Base-by-base conservation (phyloP, 2,113 vertebrate species). In the Neodon shergylaensis region DNA sequence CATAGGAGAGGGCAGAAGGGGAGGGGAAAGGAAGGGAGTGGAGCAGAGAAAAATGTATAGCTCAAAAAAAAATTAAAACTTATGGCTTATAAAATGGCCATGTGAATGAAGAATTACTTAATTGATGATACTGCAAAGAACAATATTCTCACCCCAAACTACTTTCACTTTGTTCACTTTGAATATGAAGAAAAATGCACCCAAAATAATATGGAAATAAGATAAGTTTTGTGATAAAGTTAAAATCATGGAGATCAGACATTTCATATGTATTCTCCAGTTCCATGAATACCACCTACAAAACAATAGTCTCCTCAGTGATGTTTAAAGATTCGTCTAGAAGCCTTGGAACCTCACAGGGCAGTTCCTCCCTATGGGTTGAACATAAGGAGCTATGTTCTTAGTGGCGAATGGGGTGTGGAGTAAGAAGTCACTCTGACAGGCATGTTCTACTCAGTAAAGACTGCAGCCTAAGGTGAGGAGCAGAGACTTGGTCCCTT, bases 221-320 rank as follows among this genome's bases (percentile, higher is more conserved):
- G 19, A 88, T 61, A 42, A 68, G 19, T 70, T 95, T 90, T 90
- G 13, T 83, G 39, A 95, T 95, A 92, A 94, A 84, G 44, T 63
- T 63, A 95, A 13, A 68, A 36, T 17, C 52, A 52, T 2, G 24
- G 89, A 58, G 65, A 92, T 0, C 73, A 73, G 12, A 49, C 70
- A 4, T 54, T 95, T 95, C 78, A 12, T 39, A 83, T 13, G 58
- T 49, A 92, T 44, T 73, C 58, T 49, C 72, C 83, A 70, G 74
- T 82, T 92, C 90, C 42, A 49, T 91, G 84, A 92, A 95, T 61
- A 70, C 7, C 65, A 39, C 88, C 28, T 61, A 22, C 3, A 79
- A 90, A 95, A 88, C 74, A 54, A 95, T 0, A 39, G 28, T 79
- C 26, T 66, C 52, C 31, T 89, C 85, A 90, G 24, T 36, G 28